Base-by-base conservation (phyloP, 2,113 vertebrate species). In the Heteronetta atricapilla region DNA sequence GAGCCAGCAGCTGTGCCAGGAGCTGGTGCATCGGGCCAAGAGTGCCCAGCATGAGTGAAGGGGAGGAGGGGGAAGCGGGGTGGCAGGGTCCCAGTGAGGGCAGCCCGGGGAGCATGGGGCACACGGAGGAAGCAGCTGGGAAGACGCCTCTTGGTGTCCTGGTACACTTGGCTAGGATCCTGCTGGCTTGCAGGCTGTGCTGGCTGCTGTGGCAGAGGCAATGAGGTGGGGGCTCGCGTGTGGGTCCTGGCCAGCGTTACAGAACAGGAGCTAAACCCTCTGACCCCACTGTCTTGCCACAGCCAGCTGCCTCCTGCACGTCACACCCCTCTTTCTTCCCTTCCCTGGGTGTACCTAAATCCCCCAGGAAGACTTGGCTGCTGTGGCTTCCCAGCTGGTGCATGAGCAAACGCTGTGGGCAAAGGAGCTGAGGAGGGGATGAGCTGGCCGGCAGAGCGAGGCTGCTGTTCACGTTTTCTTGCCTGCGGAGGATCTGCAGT, bases 171-270 rank as follows among this genome's bases (percentile, higher is more conserved):
- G 64, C 52, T 83, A 9, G 34, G 62, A 31, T 52, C 44, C 60
- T 2, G 1, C 59, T 60, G 55, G 55, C 28, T 46, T 22, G 16
- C 14, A n/a, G 34, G 13, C 63, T 42, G 55, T 2, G 8, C 70
- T 58, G 72, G 50, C 29, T 15, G 9, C 52, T 22, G 55, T 29
- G 34, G 53, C 55, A 48, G 58, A 60, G 60, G 29, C 2, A 4
- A 2, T 21, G 38, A 3, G 33, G 21, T 29, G 3, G 5, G 13
- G 3, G 10, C 2, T 29, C 0, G 3, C 10, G 6, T n/a, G 15
- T 69, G 36, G 44, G 15, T 62, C 59, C 29, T 36, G 40, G 33
- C 36, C 31, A 63, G 31, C 3, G 2, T 59, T 53, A 36, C 0
- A 1, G n/a, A 87, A 36, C 1, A 1, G 42, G 77, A 48, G 26